Conservation (phyloP, 2,888 invertebrate species). For the Gymnocheta viridis region DNA sequence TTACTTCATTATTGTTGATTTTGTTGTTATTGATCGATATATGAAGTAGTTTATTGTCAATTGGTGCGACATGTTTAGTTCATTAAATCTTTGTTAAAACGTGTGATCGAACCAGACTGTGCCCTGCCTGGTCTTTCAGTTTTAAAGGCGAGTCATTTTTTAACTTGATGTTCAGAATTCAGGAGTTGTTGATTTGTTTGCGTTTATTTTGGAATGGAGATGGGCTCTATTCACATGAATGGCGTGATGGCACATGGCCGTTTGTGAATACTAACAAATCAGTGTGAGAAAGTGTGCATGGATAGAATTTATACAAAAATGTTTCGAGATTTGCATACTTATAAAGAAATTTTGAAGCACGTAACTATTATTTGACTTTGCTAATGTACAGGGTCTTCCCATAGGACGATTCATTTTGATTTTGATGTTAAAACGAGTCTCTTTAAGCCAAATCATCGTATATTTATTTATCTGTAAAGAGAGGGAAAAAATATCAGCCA, state of each 20-base stretch:
- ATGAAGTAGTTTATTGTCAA: constrained; percentile 42
- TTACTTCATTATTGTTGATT: constrained; percentile 52
- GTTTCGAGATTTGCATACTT: too few species aligned
- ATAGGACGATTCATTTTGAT: too few species aligned
- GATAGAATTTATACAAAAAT: too few species aligned
- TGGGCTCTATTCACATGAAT: neutral
- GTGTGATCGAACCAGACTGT: neutral
- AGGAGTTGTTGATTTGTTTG: neutral
- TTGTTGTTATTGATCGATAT: constrained; percentile 32
- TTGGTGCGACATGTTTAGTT: constrained; percentile 60
- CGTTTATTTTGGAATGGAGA: neutral
- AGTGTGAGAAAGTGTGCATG: neutral
- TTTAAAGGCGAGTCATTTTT: constrained; percentile 41
- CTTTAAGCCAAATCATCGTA: too few species aligned
- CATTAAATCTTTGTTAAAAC: constrained; percentile 64
- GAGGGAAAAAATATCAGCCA: too few species aligned
- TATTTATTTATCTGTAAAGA: too few species aligned
- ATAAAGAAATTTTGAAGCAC: too few species aligned
- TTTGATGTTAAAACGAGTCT: too few species aligned
- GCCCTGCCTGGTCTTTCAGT: neutral
- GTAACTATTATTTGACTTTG: too few species aligned
- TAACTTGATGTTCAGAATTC: neutral
- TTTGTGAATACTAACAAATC: too few species aligned
- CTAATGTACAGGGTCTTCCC: too few species aligned
- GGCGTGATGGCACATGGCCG: neutral